Conservation (phyloP, 2,888 invertebrate genomes). For the Pristionchus fissidentatus region DNA sequence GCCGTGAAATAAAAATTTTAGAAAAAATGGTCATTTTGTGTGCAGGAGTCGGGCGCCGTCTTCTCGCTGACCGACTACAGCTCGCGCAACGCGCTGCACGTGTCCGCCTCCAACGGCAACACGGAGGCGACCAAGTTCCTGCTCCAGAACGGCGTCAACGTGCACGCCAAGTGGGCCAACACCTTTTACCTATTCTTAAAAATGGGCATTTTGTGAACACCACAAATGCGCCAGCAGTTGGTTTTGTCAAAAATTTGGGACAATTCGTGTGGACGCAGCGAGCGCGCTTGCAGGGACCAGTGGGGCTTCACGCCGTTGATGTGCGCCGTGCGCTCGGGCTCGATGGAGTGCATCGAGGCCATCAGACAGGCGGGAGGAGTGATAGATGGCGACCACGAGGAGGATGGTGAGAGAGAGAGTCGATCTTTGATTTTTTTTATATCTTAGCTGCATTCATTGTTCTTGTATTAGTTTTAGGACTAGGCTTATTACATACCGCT, state of each 20-base stretch:
- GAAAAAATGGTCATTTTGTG: slow-evolving; percentile 7
- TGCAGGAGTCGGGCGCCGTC: slow-evolving; percentile 82
- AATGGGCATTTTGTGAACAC: not conserved
- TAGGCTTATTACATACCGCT: too few relatives aligned
- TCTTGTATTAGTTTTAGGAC: too few relatives aligned
- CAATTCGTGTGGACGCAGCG: not conserved
- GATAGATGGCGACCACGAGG: slow-evolving; percentile 61
- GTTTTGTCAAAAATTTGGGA: not conserved
- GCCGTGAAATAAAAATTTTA: not conserved
- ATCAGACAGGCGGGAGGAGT: slow-evolving; percentile 70
- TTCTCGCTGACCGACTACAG: slow-evolving; percentile 85
- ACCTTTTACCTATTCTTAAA: not conserved
- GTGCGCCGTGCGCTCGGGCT: slow-evolving; percentile 80
- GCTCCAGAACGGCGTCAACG: slow-evolving; percentile 86
- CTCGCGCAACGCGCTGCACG: slow-evolving; percentile 86
- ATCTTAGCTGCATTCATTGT: too few relatives aligned
- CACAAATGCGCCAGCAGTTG: not conserved
- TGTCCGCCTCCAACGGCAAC: slow-evolving; percentile 85
- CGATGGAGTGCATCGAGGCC: slow-evolving; percentile 65
- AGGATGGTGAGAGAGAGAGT: slow-evolving; percentile 67
- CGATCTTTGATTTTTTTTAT: slow-evolving; percentile 46
- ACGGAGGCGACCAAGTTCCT: slow-evolving; percentile 83
- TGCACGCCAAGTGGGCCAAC: slow-evolving; percentile 80
- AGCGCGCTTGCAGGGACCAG: slow-evolving; percentile 67
- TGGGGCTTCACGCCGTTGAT: slow-evolving; percentile 79